These are phyloP conservation scores for Phanerotoma sp. DNA, from an alignment of 2,888 invertebrate species.

Conservation along the genomic window DNA sequence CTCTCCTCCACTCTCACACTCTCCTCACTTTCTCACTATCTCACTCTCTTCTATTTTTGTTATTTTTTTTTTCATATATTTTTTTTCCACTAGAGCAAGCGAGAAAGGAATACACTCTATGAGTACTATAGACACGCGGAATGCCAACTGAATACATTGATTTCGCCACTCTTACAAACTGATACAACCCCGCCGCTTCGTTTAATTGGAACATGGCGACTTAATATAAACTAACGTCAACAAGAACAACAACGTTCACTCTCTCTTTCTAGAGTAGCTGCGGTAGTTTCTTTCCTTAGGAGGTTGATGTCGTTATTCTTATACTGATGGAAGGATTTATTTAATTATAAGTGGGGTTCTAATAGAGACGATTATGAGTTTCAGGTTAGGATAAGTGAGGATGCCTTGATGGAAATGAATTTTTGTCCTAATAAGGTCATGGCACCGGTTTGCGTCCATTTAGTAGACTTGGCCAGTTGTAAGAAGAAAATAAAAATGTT, in stretches of 20 bases:
- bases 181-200: constrained; percentile 56
- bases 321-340: too few species aligned
- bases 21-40: constrained; percentile 27
- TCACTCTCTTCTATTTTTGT: constrained; percentile 5
- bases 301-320: too few species aligned
- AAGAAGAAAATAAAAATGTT: too few species aligned
- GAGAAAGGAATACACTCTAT: constrained; percentile 13
- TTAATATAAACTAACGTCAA: constrained; percentile 57
- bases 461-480: too few species aligned
- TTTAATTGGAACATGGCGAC: constrained; percentile 57
- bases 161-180: constrained; percentile 56
- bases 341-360: too few species aligned
- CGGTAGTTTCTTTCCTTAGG: too few species aligned
- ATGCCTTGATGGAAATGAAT: too few species aligned
- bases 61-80: constrained; percentile 4
- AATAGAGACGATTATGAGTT: too few species aligned
- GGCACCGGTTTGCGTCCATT: too few species aligned
- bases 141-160: constrained; percentile 41
- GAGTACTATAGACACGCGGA: constrained; percentile 30
- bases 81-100: not conserved
- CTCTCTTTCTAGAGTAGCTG: constrained; percentile 25
- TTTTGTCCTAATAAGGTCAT: too few species aligned
- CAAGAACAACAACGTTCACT: constrained; percentile 54
- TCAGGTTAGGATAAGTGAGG: too few species aligned
- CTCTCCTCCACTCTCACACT: constrained; percentile 18